These are phyloP conservation scores for Busseola fusca DNA, from an alignment of 2,888 invertebrate species.

Conservation along the genomic window DNA sequence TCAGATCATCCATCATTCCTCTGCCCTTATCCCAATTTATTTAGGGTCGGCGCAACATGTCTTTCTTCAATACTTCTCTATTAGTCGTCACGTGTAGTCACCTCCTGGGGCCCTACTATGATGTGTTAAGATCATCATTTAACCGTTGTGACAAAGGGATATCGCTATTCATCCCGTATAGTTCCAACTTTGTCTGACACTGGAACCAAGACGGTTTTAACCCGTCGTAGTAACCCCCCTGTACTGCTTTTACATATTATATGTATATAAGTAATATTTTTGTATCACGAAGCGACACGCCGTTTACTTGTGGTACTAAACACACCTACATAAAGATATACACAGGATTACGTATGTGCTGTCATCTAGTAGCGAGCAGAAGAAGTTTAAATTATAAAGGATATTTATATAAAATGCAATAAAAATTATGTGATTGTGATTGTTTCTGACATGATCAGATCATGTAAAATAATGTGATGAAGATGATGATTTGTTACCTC, in stretches of 20 bases:
- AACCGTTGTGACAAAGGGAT: no score
- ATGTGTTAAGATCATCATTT: no score
- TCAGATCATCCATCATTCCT: neutral
- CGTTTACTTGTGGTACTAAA: neutral
- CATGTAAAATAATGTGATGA: neutral
- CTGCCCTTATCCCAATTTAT: no score
- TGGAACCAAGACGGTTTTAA: no score
- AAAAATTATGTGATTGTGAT: neutral
- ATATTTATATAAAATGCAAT: neutral
- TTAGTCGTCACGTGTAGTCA: no score
- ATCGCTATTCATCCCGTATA: no score
- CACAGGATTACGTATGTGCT: neutral
- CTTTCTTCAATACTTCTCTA: neutral
- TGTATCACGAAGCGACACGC: neutral
- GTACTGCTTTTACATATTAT: neutral
- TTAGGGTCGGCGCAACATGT: neutral
- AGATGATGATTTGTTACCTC: constrained; percentile 85
- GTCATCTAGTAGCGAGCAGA: constrained; percentile 32
- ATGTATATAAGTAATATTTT: neutral
- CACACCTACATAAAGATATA: neutral
- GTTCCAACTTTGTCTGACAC: no score
- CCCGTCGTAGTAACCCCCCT: no score
- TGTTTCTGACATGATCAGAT: neutral
- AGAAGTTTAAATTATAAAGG: neutral
- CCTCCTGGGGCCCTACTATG: no score